phyloP scores from a whole-genome alignment of 2,888 invertebrate genomes.

The Uloborus plumipes region DNA sequence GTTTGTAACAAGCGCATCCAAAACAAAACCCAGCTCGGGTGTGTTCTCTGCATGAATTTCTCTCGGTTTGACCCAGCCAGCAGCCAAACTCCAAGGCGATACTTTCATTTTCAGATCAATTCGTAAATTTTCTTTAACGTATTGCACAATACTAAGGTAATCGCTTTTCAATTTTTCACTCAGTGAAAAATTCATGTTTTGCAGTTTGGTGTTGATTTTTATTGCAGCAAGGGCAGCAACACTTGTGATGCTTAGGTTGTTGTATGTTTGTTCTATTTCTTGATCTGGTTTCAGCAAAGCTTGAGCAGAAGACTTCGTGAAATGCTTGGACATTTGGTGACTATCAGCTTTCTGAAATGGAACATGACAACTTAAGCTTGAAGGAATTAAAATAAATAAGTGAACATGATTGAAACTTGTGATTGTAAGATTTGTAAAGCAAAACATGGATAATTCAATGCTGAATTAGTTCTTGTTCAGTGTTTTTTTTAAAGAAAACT shows the following conservation, averaged over 20 bases:
- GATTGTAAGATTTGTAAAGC: background rate
- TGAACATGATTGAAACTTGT: too few relatives aligned
- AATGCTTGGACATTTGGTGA: slow-evolving; percentile 30
- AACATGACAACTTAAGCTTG: background rate
- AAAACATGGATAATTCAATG: background rate
- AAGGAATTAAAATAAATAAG: background rate
- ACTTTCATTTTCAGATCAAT: slow-evolving; percentile 53
- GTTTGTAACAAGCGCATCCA: slow-evolving; percentile 69
- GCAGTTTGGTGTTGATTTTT: slow-evolving; percentile 58
- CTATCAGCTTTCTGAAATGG: slow-evolving; percentile 25
- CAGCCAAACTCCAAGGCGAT: slow-evolving; percentile 69
- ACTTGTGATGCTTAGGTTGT: slow-evolving; percentile 55
- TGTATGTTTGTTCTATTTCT: slow-evolving; percentile 28
- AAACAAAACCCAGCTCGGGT: slow-evolving; percentile 69
- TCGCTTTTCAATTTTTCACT: background rate
- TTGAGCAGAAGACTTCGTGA: slow-evolving; percentile 18
- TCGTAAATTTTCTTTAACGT: slow-evolving; percentile 39
- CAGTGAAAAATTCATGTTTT: slow-evolving; percentile 49
- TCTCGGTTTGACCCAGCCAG: slow-evolving; percentile 69
- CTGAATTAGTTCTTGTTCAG: background rate
- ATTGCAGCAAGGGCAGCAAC: slow-evolving; percentile 60
- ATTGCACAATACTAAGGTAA: background rate
- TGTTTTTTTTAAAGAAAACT: too few relatives aligned
- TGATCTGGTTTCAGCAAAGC: slow-evolving; percentile 26
- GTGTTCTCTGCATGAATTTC: slow-evolving; percentile 69